Evolutionary conservation across 2,888 invertebrate genomes (phyloP), one percentile per base, ranked within the genome.

Genomic region (Drosophila demipolita): DNA sequence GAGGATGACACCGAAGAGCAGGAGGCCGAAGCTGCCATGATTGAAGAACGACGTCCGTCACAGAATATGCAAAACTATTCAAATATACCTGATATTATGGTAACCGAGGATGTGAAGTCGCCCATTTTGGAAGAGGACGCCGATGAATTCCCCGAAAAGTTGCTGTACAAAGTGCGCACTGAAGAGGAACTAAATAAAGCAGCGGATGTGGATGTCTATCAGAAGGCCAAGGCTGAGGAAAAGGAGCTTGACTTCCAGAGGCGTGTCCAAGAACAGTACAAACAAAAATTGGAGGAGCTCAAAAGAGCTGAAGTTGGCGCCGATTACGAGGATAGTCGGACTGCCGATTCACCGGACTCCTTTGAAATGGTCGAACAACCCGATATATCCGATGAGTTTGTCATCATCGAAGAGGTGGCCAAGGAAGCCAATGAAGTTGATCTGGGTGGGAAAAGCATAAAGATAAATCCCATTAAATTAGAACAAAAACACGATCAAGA

Each of bases 361-460:
- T 97, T 97, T 92, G 97, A 97, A 94, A 95, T 97, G 94, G 94
- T 97, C 1, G 97, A 97, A 83, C 97, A 97, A 90, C 97, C 97
- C 1, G 97, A 97, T 89, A 95, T 97, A 80, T 96, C 97, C 80
- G 97, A 97, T 89, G 97, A 97, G 84, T 97, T 97, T 90, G 97
- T 97, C 0, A 97, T 97, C 0, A 96, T 97, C 75, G 97, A 97
- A 93, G 97, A 97, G 92, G 97, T 97, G 1, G 97, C 96, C 1
- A 96, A 96, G 91, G 97, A 97, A 93, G 97, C 97, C 0, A 95
- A 96, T 83, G 97, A 97, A 93, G 95, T 95, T 66, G 97, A 97
- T 87, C 94, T 95, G 3, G 97, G 97, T 93, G 97, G 97, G 0
- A 96, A 97, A 93, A 96, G 97, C 91, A 94, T 97, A 17, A 94